Evolutionary conservation across 2,797 vertebrate species (phyloP), one percentile per base, ranked within the genome.

Genomic region (Melanotaenia trifasciata): DNA sequence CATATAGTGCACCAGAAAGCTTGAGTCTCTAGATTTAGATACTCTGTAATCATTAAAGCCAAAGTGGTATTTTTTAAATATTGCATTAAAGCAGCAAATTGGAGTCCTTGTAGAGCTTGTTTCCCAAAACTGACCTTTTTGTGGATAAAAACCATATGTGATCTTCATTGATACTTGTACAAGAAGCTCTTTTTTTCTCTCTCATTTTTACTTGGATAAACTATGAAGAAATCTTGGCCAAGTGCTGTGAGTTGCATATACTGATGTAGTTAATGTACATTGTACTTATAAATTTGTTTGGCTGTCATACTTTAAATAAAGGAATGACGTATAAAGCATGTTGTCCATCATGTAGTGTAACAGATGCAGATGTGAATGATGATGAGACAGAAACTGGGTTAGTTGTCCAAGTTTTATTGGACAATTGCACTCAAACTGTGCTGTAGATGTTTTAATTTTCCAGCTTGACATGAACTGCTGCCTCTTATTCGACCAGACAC

Each of bases 81-180:
- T 14, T 13, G 57, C 3, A 36, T 50, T 57, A 65, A 45, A 51
- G 36, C 57, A 18, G 32, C 0, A 16, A 45, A 20, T 38, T 13
- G 7, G 11, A 36, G n/a, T 53, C 2, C 11, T 35, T 1, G 2
- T 73, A 33, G 40, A 35, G 2, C 18, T 67, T 59, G 32, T 64
- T 70, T 61, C 2, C 45, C 30, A 26, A 54, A 32, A 32, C 28
- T 28, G 57, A 20, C 51, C 18, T 51, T 8, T 54, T 35, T 59
- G 5, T 67, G 58, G 26, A 72, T 58, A 28, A 71, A 28, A 71
- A 53, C 32, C 64, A 63, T 54, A 61, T 78, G 40, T 67, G 58
- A 28, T 51, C 28, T 64, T 13, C 8, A 1, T 38, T 50, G 45
- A 12, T 47, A 20, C 33, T 70, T 56, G 58, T 58, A 66, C 50